phyloP scores from a whole-genome alignment of 2,113 vertebrate genomes.

The Ginglymostoma cirratum region DNA sequence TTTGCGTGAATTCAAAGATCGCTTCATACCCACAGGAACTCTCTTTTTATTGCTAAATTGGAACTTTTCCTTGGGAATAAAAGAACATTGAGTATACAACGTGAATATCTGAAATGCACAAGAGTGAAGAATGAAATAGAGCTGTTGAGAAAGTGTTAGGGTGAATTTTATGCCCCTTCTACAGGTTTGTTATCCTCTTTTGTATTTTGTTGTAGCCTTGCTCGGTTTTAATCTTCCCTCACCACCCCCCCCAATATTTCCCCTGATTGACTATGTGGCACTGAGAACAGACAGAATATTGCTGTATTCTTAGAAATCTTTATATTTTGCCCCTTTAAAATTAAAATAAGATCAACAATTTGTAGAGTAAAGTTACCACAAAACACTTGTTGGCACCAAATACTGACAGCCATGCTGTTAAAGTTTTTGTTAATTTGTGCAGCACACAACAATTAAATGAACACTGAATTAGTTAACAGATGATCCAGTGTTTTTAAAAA shows the following conservation, averaged over 20 bases:
- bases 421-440: neutral
- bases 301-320: neutral
- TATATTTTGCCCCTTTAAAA: neutral
- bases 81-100: neutral
- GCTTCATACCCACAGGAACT: neutral
- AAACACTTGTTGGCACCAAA: neutral
- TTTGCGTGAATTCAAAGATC: neutral
- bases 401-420: neutral
- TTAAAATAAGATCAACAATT: neutral
- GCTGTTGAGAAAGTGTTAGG: neutral
- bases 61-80: neutral
- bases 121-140: neutral
- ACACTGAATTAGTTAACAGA: neutral
- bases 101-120: neutral
- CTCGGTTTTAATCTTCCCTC: neutral
- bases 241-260: neutral
- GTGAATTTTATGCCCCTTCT: neutral
- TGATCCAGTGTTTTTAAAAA: neutral
- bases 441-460: neutral
- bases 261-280: neutral
- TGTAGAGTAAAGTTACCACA: neutral
- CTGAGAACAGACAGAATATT: neutral
- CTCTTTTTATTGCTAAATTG: neutral
- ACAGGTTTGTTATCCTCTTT: neutral
- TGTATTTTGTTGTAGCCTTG: neutral